Evolutionary conservation across 2,888 invertebrate species (phyloP), one percentile per base, ranked within the genome.

Genomic region (Neoascia interrupta): DNA sequence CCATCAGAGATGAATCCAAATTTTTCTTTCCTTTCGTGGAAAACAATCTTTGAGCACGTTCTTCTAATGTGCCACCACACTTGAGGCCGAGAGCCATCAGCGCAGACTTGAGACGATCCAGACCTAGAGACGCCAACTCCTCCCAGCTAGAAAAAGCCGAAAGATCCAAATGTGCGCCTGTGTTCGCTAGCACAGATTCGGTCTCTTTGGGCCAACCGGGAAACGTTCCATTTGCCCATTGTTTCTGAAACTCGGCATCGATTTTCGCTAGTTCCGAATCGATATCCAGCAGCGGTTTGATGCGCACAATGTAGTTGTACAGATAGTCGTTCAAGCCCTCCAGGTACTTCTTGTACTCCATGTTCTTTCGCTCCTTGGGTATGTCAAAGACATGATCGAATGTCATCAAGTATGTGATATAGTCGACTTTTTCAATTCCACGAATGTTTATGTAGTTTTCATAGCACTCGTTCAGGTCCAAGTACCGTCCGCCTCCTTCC

Each of bases 141-240:
- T 97, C 96, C 93, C 96, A 96, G 15, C 97, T 97, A 0, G 97
- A 97, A 88, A 99, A 99, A 0, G 98, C 97, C 0, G 98, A 97
- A n/a, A 99, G 90, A 88, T 99, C 99, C 81, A 99, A 91, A 90
- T 98, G 97, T 2, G 99, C 99, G 15, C 98, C 98, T 3, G 97
- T 93, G 86, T 98, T 96, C 0, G 97, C 95, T 80, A 99, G 88
- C 2, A 97, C 98, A 72, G 97, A 96, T 45, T 96, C 96, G 0
- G 96, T 94, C 90, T 98, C 98, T 93, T 98, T 97, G 0, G 97
- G 95, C 98, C 99, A 99, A 26, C 98, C 99, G 10, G 97, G 97
- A 85, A 98, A 96, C 5, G 91, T 92, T 8, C 97, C 98, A 60
- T 91, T 92, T 68, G 95, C 93, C 97, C 98, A 99, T 83, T 97